These are phyloP conservation scores for Arbacia lixula DNA, from an alignment of 53 echinoderm and acorn worm species.

Conservation along the genomic window DNA sequence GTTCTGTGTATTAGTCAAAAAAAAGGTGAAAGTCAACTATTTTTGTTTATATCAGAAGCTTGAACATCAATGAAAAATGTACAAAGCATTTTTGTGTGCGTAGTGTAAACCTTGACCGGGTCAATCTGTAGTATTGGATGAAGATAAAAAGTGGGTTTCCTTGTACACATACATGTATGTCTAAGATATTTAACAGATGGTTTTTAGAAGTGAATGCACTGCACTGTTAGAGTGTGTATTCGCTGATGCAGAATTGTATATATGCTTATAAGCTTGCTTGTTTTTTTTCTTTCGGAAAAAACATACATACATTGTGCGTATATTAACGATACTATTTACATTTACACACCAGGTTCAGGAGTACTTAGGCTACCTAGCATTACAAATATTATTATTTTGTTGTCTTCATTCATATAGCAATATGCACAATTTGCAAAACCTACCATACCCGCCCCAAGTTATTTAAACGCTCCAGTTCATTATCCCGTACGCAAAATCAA, in stretches of 20 bases:
- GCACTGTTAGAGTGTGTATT: constrained; percentile 15
- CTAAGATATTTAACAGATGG: constrained; percentile 47
- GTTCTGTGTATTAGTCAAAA: constrained; percentile 20
- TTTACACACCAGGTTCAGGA: no score
- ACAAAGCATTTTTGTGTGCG: constrained; percentile 26
- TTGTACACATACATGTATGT: no score
- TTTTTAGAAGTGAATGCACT: constrained; percentile 26
- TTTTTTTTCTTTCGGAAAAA: no score
- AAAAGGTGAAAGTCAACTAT: background rate
- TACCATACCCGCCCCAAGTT: constrained; percentile 5
- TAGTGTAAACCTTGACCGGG: no score
- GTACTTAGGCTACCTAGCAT: constrained; percentile 5
- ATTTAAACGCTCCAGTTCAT: background rate
- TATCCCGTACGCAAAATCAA: constrained; percentile 18
- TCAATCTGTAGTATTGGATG: no score
- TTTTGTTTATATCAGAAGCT: background rate
- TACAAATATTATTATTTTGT: background rate
- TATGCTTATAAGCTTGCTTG: constrained; percentile 57
- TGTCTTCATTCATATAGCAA: constrained; percentile 31
- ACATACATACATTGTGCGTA: no score
- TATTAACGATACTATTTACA: no score
- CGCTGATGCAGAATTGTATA: constrained; percentile 40
- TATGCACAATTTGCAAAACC: constrained; percentile 40
- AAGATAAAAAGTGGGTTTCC: constrained; percentile 37
- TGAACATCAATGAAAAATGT: constrained; percentile 14